Evolutionary conservation across 2,888 invertebrate genomes (phyloP), one percentile per base, ranked within the genome.

Genomic region (Tinea pellionella): DNA sequence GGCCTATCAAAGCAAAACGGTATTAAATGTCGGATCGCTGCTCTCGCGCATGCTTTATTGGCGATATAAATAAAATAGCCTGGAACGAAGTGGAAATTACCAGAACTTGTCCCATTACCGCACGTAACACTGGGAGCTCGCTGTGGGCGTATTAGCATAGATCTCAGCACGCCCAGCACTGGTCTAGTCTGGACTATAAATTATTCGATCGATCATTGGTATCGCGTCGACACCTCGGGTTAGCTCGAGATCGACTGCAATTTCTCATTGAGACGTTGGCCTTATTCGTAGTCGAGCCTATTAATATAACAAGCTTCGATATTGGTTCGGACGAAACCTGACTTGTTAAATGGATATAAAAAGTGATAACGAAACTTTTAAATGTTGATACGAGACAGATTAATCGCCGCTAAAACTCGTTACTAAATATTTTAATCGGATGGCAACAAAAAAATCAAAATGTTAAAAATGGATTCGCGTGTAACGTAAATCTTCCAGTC

Each of bases 31-130:
- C 61, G 3, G 59, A 59, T 47, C 32, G 51, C 29, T 59, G 47
- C 59, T 57, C 57, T 57, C 32, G 51, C 59, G 47, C 43, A 43
- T 43, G 59, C 47, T 59, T 59, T 59, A 59, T 62, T 57, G 55
- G 29, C 61, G 57, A 61, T 59, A 59, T 59, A 62, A 56, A 61
- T 61, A 62, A 79, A 74, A 75, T 70, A 64, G 68, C 61, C 70
- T 74, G 75, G 73, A 78, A 78, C 73, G 70, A 75, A 76, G 73
- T 77, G 74, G 75, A 77, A 75, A 78, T 79, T 73, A 74, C 74
- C 74, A 73, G 74, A 72, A 77, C 77, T 74, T 71, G 77, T 70
- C 67, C 78, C 69, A 81, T 80, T 80, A 80, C 67, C 61, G 69
- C 68, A 76, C 77, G 82, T 82, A 82, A 77, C 78, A 69, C 80